Evolutionary conservation across 2,113 vertebrate genomes (phyloP), one percentile per base, ranked within the genome.

Genomic region (Cyprinodon variegatus): DNA sequence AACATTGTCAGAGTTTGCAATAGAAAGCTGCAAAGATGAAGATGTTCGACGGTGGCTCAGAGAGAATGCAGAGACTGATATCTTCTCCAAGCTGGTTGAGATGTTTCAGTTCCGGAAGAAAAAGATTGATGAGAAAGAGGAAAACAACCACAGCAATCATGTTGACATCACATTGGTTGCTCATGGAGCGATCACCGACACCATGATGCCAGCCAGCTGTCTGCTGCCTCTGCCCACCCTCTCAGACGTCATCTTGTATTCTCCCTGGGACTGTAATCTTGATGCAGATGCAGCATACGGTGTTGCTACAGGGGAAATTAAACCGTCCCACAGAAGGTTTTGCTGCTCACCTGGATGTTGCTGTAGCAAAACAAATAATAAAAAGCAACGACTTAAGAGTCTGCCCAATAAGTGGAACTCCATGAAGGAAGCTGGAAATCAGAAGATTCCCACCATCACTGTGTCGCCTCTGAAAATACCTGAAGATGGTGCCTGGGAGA

Each of bases 401-500:
- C 43, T 62, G 11, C 77, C 82, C 1, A 6, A 50, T 11, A 0
- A 10, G 22, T 73, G 53, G 61, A 83, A 83, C 77, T 79, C 77
- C 0, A 41, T 79, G 50, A 79, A 41, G 41, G 37, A 17, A 1
- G 53, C 74, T 59, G 71, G 22, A 46, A 38, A 38, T 62, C 38
- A 36, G 3, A 11, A 3, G 65, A 66, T 77, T 13, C 82, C 77
- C 4, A 72, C 70, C 53, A 79, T 83, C 73, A 39, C 41, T 0
- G 0, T 76, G 68, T 17, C 68, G 72, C 1, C 12, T 79, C 1
- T 0, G 0, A 57, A 57, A 57, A 3, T 9, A 72, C 15, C 50
- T 29, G 0, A 65, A 4, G 77, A 79, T 0, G 13, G 64, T 0
- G 3, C 0, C 0, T 72, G 82, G 82, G 0, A 65, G 0, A 3